Conservation (phyloP, 2,113 vertebrate species). For the Dipodomys merriami region DNA sequence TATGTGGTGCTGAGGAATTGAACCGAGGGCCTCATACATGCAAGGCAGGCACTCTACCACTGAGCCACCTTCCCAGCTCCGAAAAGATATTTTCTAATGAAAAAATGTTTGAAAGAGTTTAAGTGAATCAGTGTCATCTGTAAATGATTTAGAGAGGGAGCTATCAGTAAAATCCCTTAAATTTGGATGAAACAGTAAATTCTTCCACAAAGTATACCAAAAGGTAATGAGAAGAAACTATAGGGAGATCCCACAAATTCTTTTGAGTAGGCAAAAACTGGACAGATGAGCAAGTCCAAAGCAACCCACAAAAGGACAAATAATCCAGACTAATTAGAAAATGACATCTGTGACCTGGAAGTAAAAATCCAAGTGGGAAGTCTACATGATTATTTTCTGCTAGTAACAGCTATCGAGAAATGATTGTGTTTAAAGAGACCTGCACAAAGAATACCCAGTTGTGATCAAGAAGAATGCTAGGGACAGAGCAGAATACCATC, state of each 20-base stretch:
- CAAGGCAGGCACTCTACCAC: no score
- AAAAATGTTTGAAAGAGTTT: not conserved
- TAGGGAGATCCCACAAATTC: not conserved
- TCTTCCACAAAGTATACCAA: conserved; percentile 30
- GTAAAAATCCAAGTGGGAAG: conserved; percentile 43
- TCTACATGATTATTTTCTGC: not conserved
- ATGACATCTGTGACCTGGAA: conserved; percentile 10
- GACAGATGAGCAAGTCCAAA: conserved; percentile 45
- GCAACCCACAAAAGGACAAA: conserved; percentile 26
- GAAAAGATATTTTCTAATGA: conserved; percentile 23
- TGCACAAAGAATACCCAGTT: not conserved
- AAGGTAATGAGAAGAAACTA: conserved; percentile 24
- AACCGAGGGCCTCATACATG: no score
- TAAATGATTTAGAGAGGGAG: conserved; percentile 18
- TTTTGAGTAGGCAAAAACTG: not conserved
- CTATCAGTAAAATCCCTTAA: conserved; percentile 28
- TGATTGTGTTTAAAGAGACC: not conserved
- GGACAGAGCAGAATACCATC: not conserved
- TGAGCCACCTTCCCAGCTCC: no score
- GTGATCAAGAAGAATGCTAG: not conserved
- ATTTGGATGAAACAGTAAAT: conserved; percentile 42
- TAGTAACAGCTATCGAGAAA: not conserved
- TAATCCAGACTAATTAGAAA: conserved; percentile 51
- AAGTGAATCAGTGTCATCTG: not conserved
- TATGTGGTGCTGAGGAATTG: no score